Conservation (phyloP, 2,888 invertebrate genomes). For the Prosopocoilus inquinatus region DNA sequence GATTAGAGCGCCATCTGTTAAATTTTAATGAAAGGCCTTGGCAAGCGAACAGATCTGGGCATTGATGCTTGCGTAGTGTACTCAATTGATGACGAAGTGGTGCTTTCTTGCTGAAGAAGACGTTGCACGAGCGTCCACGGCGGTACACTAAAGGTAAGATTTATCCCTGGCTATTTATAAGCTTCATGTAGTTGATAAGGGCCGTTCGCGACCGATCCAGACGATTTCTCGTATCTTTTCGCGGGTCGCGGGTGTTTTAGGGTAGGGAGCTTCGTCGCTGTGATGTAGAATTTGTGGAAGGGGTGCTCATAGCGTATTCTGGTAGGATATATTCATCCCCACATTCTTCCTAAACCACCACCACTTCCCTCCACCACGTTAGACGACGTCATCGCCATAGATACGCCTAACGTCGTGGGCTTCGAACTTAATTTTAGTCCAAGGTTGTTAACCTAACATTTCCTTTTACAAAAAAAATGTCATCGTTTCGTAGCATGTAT, state of each 20-base stretch:
- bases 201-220: conserved; percentile 38
- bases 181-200: conserved; percentile 29
- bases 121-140: conserved; percentile 20
- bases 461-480: conserved; percentile 10
- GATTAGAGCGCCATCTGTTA: conserved; percentile 41
- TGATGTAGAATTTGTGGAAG: conserved; percentile 53
- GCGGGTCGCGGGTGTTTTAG: conserved; percentile 49
- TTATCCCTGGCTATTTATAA: conserved; percentile 17
- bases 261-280: conserved; percentile 53
- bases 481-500: not conserved
- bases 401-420: conserved; percentile 31
- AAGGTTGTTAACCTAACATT: conserved; percentile 46
- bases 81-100: conserved; percentile 44
- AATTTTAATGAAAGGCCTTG: conserved; percentile 33
- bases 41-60: conserved; percentile 41
- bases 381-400: conserved; percentile 49
- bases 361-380: conserved; percentile 51
- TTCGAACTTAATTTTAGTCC: conserved; percentile 15
- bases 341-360: conserved; percentile 52
- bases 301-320: conserved; percentile 52
- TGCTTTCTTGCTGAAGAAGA: conserved; percentile 35
- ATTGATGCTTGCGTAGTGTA: conserved; percentile 41
- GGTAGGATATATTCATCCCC: conserved; percentile 54
- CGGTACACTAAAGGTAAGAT: conserved; percentile 23
- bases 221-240: conserved; percentile 46